These are phyloP conservation scores for Columba livia DNA, from an alignment of 2,113 vertebrate genomes.

Conservation along the genomic window DNA sequence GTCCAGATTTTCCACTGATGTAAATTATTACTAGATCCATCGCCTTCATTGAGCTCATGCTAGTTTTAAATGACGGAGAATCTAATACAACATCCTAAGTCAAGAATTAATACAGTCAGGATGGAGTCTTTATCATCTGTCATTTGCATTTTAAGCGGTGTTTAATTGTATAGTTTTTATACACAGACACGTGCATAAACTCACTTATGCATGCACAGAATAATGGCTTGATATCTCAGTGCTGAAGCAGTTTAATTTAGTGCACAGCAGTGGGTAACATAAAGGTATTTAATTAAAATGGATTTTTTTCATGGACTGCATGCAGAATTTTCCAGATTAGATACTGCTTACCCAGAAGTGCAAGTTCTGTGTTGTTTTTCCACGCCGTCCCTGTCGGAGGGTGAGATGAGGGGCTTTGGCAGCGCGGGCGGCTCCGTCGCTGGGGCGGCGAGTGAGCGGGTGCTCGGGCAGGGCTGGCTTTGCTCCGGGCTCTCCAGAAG, in stretches of 20 bases:
- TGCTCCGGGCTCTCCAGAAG: not conserved
- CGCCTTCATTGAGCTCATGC: not conserved
- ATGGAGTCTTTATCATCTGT: constrained; percentile 11
- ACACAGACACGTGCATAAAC: not conserved
- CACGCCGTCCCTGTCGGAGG: not conserved
- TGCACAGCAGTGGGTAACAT: constrained; percentile 38
- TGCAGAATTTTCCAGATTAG: not conserved
- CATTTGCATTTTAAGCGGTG: constrained; percentile 50
- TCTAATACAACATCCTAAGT: not conserved
- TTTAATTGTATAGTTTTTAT: constrained; percentile 6
- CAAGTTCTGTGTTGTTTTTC: not conserved
- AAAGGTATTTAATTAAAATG: constrained; percentile 58
- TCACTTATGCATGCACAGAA: constrained; percentile 15
- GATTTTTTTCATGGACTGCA: not conserved
- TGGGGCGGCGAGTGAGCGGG: too few species aligned
- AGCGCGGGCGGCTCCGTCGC: too few species aligned
- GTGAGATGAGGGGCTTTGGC: not conserved
- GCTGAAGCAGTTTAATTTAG: constrained; percentile 44
- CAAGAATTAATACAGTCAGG: not conserved
- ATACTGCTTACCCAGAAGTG: not conserved
- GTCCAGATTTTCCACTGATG: constrained; percentile 1
- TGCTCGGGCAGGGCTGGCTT: rapidly evolving
- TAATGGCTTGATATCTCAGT: constrained; percentile 19
- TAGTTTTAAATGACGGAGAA: not conserved
- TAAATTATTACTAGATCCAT: not conserved